phyloP scores from a whole-genome alignment of 2,888 invertebrate genomes.

The Digitonthophagus gazella region DNA sequence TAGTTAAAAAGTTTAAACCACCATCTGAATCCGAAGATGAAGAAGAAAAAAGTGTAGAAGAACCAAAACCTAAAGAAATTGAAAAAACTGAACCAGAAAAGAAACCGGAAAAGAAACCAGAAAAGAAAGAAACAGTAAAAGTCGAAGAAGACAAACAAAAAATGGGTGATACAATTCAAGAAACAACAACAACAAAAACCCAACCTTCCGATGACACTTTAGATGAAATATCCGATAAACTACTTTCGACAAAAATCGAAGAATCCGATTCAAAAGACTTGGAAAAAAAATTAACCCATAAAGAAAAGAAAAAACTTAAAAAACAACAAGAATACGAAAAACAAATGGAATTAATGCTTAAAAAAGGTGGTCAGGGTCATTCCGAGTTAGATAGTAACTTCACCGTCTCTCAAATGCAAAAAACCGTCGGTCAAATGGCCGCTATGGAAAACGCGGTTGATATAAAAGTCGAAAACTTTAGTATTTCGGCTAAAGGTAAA shows the following conservation, averaged over 20 bases:
- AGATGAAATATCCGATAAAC: slow-evolving; percentile 28
- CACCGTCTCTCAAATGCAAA: slow-evolving; percentile 85
- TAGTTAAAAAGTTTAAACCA: neutral
- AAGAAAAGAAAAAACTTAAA: slow-evolving; percentile 88
- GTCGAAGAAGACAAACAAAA: slow-evolving; percentile 28
- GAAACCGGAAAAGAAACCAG: slow-evolving; percentile 18
- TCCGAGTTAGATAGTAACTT: slow-evolving; percentile 92
- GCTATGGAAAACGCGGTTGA: slow-evolving; percentile 92
- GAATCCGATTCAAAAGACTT: slow-evolving; percentile 44
- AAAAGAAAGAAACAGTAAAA: slow-evolving; percentile 25
- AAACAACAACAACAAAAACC: slow-evolving; percentile 27
- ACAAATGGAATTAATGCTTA: slow-evolving; percentile 79
- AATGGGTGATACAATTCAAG: slow-evolving; percentile 20
- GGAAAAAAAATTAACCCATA: slow-evolving; percentile 81
- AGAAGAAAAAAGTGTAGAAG: slow-evolving; percentile 17
- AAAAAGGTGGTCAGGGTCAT: slow-evolving; percentile 85
- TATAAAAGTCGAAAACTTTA: slow-evolving; percentile 98
- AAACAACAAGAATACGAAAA: slow-evolving; percentile 87
- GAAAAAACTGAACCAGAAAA: too few species aligned
- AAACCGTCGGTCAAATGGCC: slow-evolving; percentile 71
- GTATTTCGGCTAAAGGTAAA: slow-evolving; percentile 95
- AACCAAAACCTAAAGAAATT: slow-evolving; percentile 17
- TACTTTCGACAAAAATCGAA: slow-evolving; percentile 24
- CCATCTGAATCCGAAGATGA: slow-evolving; percentile 23
- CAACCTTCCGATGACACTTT: slow-evolving; percentile 8